Conservation (phyloP, 1,140 invertebrate species). For the Micrasema longulum region DNA sequence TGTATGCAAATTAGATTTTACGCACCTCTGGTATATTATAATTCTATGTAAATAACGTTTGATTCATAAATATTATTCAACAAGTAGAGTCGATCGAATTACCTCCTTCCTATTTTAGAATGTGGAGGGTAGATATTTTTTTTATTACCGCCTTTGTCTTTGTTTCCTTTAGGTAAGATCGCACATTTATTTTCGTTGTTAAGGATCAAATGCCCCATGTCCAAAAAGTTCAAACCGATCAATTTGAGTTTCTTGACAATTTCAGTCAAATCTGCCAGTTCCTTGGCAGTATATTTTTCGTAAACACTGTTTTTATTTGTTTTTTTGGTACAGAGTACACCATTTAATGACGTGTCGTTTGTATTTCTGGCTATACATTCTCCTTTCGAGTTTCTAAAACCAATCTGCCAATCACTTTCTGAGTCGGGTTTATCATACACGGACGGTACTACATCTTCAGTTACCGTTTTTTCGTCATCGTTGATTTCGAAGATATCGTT, state of each 20-base stretch:
- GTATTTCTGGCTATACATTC: not conserved
- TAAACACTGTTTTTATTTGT: not conserved
- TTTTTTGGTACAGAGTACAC: not conserved
- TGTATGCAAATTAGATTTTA: no score
- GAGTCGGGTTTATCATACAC: not conserved
- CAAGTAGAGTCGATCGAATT: no score
- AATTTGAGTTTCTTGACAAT: slow-evolving; percentile 36
- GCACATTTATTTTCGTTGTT: slow-evolving; percentile 37
- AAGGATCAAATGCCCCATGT: slow-evolving; percentile 46
- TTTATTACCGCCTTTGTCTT: not conserved
- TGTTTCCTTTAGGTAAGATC: slow-evolving; percentile 22
- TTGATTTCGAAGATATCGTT: not conserved
- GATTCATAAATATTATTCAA: no score
- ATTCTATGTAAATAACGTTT: no score
- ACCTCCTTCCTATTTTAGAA: no score
- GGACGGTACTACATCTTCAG: not conserved
- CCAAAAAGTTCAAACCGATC: slow-evolving; percentile 46
- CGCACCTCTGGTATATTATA: no score
- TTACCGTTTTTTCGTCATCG: not conserved
- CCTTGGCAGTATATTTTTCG: not conserved
- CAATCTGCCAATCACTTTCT: no score
- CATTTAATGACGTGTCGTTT: not conserved
- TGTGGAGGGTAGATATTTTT: not conserved
- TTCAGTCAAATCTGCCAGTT: slow-evolving; percentile 25
- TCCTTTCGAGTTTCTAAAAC: not conserved